phyloP scores from a whole-genome alignment of 1,140 invertebrate species.

The Tetramorium parvispinum region DNA sequence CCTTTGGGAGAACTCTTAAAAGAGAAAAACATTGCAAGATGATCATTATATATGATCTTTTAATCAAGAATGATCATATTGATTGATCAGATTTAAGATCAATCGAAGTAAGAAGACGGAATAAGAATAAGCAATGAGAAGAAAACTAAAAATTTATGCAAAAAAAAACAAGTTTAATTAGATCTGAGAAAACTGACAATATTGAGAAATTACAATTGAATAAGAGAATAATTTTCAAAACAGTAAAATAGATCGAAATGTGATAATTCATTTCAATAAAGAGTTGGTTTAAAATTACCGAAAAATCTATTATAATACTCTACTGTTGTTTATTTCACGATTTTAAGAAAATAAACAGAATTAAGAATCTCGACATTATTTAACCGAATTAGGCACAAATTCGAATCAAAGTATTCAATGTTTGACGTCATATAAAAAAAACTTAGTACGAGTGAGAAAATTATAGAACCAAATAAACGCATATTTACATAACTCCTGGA shows the following conservation, averaged over 20 bases:
- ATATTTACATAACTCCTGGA: not conserved
- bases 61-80: not conserved
- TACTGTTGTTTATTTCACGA: not conserved
- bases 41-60: not conserved
- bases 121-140: not conserved
- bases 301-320: not conserved
- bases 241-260: not conserved
- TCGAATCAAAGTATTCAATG: not conserved
- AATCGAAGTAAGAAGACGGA: conserved; percentile 3
- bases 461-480: not conserved
- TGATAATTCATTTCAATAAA: conserved; percentile 14
- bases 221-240: not conserved
- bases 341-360: conserved; percentile 6
- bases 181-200: conserved; percentile 28
- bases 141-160: not conserved
- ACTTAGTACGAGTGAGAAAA: not conserved
- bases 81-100: not conserved
- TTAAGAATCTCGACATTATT: conserved; percentile 30
- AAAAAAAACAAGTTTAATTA: conserved; percentile 6
- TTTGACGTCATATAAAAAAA: conserved; percentile 8
- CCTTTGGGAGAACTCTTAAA: conserved; percentile 16
- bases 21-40: conserved; percentile 9
- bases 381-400: conserved; percentile 1
- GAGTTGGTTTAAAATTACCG: not conserved
- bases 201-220: not conserved